Conservation (phyloP, 2,888 invertebrate genomes). For the Lepidocyrtinus sp. region DNA sequence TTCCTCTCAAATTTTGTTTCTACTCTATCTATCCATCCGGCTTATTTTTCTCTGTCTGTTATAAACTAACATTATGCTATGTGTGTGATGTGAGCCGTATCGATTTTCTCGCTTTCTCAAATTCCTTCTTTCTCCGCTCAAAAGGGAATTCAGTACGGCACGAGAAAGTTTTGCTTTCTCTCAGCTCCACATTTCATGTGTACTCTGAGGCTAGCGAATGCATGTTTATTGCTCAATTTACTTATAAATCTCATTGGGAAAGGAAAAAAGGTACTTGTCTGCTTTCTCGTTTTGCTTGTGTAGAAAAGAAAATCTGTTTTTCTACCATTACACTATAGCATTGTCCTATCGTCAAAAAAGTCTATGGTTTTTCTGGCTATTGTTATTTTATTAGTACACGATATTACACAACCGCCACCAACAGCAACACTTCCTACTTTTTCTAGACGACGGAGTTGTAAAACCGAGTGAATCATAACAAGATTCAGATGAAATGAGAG, state of each 20-base stretch:
- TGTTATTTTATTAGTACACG: background rate
- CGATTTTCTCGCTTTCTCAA: constrained; percentile 6
- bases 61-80: background rate
- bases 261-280: background rate
- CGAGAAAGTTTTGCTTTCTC: background rate
- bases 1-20: background rate
- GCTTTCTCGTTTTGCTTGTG: background rate
- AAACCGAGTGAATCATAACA: background rate
- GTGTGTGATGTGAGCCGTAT: background rate
- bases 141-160: background rate
- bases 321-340: background rate
- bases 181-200: too few relatives aligned
- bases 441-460: background rate
- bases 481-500: background rate
- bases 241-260: constrained; percentile 3
- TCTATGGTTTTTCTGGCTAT: background rate
- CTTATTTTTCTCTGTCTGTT: background rate
- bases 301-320: background rate
- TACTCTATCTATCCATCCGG: constrained; percentile 4
- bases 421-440: background rate
- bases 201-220: background rate
- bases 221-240: constrained; percentile 13
- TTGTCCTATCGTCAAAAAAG: background rate
- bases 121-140: background rate
- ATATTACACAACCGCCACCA: background rate